Base-by-base conservation (phyloP, 2,113 vertebrate species). In the Perca fluviatilis region DNA sequence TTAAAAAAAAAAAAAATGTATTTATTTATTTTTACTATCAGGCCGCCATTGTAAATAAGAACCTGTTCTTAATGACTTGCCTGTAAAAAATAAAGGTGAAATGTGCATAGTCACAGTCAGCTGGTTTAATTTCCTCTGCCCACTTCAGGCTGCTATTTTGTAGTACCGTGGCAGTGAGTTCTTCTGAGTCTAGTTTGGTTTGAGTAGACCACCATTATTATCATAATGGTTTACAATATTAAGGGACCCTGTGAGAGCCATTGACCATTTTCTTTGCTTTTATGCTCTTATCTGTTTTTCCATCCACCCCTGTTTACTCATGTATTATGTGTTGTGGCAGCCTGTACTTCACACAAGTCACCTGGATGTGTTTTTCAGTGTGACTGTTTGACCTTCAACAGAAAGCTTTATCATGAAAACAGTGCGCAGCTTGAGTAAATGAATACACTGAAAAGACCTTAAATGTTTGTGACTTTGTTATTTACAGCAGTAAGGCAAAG, bases 41-140 rank as follows among this genome's bases (percentile, higher is more conserved):
- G 27, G 27, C 27, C 27, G 27, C 27, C 27, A 27, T 27, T 27
- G 27, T 27, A 27, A 27, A 27, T 27, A 27, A 27, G 27, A 27
- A 27, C 27, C 27, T 27, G 27, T 27, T 27, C 27, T 27, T 27
- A 27, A 27, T 2, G 27, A 27, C 27, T 27, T 27, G 27, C 27
- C 27, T 27, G 27, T 27, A 27, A 27, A 27, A 27, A 27, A 27
- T 25, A 25, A 25, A 25, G 25, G 25, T 25, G 25, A 25, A 25
- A 36, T 68, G 11, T 36, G 33, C 2, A 3, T 33, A 43, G 21
- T 46, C 8, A 40, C 77, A 56, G 72, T 77, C 80, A 43, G 54
- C 76, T 68, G 81, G 79, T 56, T 13, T 82, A 63, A 67, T 36
- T 80, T 85, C 79, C 76, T 64, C 40, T 54, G 80, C 7, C 43